phyloP scores from a whole-genome alignment of 2,888 invertebrate species.

The Anthrax anthrax region DNA sequence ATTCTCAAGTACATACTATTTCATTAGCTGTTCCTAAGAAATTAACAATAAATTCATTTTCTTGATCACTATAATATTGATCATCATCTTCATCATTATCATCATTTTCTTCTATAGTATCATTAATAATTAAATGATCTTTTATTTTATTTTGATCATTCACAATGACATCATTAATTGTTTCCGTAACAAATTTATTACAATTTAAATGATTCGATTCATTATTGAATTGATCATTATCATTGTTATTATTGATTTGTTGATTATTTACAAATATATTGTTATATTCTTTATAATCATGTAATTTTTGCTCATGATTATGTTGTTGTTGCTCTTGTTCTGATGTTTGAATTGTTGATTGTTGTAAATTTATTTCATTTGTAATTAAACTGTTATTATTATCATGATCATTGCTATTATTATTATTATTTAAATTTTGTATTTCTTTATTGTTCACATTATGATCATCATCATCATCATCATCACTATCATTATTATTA shows the following conservation, averaged over 20 bases:
- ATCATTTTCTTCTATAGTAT: not conserved
- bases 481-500: not conserved
- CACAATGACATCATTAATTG: too few species aligned
- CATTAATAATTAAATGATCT: not conserved
- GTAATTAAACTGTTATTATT: not conserved
- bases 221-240: too few species aligned
- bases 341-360: too few species aligned
- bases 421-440: too few species aligned
- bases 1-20: conserved; percentile 21
- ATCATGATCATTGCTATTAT: not conserved
- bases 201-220: too few species aligned
- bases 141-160: too few species aligned
- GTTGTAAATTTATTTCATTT: too few species aligned
- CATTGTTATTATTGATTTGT: conserved; percentile 10
- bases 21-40: conserved; percentile 27
- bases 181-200: too few species aligned
- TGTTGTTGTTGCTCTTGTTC: too few species aligned
- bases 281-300: too few species aligned
- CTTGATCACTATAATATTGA: conserved; percentile 16
- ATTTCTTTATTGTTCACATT: too few species aligned
- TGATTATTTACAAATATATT: not conserved
- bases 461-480: not conserved
- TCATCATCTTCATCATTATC: conserved; percentile 14
- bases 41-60: conserved; percentile 25
- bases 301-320: too few species aligned